These are phyloP conservation scores for Chirona hameri DNA, from an alignment of 2,888 invertebrate genomes.

Conservation along the genomic window DNA sequence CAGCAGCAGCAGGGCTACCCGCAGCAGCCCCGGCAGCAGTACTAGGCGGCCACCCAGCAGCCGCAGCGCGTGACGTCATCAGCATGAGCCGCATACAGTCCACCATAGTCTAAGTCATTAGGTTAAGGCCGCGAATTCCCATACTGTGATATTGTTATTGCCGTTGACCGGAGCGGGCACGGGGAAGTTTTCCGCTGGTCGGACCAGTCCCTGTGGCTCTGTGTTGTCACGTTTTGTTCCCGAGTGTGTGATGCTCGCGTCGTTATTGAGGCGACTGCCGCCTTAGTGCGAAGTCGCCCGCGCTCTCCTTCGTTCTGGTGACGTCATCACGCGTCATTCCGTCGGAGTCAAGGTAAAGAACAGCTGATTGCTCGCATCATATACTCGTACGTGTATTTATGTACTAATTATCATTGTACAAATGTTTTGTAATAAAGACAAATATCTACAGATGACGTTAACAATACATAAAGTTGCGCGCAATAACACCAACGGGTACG, in stretches of 20 bases:
- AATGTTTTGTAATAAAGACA: constrained; percentile 24
- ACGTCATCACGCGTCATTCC: not conserved
- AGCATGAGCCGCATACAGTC: not conserved
- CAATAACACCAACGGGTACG: not conserved
- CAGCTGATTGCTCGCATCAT: not conserved
- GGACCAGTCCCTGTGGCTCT: not conserved
- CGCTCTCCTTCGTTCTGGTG: not conserved
- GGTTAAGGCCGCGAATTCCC: constrained; percentile 29
- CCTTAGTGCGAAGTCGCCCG: not conserved
- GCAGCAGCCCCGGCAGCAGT: not conserved
- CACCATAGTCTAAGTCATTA: constrained; percentile 11
- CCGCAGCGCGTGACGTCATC: not conserved
- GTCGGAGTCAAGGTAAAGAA: not conserved
- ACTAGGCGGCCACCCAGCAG: not conserved
- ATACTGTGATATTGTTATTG: constrained; percentile 6
- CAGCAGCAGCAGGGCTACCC: not conserved
- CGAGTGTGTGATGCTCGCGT: not conserved
- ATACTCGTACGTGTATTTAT: constrained; percentile 5
- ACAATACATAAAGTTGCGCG: not conserved
- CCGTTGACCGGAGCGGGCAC: not conserved
- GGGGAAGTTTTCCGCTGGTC: not conserved
- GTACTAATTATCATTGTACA: constrained; percentile 10
- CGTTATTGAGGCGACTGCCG: not conserved
- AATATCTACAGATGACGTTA: not conserved
- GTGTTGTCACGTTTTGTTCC: not conserved